Percentiles rank a stretch among this genome's conserved stretches.
Evolutionary conservation across 2,113 vertebrate genomes (phyloP).

Genomic region (Rhinolophus ferrumequinum): DNA sequence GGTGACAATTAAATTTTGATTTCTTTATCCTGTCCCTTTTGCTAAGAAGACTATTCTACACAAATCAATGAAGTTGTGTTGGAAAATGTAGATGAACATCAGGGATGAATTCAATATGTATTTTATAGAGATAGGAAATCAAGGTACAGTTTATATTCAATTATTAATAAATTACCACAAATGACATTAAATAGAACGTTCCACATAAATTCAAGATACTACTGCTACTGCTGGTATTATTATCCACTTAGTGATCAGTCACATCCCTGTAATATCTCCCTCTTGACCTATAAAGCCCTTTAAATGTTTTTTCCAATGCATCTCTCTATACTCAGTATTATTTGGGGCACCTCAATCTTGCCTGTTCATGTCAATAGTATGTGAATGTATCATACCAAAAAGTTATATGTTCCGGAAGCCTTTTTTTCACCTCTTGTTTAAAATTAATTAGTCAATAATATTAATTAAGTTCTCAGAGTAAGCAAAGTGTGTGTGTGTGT

Average conservation of each 20-base stretch:
- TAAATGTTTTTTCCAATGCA: neutral
- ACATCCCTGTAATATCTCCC: neutral
- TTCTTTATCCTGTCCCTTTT: neutral
- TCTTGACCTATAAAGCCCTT: conserved; percentile 38
- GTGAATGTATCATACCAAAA: neutral
- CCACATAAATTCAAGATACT: neutral
- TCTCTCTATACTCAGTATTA: neutral
- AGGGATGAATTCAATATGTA: conserved; percentile 19
- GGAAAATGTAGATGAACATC: neutral
- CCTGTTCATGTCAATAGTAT: neutral
- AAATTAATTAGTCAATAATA: neutral
- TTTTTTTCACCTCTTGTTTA: neutral
- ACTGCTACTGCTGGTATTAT: neutral
- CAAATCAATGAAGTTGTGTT: neutral
- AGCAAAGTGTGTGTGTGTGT: neutral
- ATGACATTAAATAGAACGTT: conserved; percentile 33
- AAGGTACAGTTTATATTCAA: conserved; percentile 47
- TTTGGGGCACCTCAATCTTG: neutral
- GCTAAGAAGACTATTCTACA: neutral
- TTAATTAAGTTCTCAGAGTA: conserved; percentile 5
- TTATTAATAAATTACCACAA: conserved; percentile 54
- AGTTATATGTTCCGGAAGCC: neutral
- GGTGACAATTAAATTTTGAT: neutral
- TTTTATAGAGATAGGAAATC: conserved; percentile 29
- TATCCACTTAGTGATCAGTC: conserved; percentile 26